A percentile compares a stretch with the other conserved stretches of the same genome.
Conservation (phyloP, 2,888 invertebrate species). For the Sturmia bella region DNA sequence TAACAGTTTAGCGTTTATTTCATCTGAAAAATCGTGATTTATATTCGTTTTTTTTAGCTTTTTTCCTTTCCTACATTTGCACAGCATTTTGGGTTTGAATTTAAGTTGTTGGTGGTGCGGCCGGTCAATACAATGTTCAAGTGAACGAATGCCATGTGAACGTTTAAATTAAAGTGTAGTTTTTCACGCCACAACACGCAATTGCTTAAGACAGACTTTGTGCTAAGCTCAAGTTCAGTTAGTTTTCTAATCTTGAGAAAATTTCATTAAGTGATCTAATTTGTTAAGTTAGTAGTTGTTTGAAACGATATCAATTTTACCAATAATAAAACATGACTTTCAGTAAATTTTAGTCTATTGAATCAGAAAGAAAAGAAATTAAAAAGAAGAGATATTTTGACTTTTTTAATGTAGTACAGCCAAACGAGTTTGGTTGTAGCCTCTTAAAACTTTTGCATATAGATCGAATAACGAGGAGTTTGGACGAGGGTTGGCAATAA, state of each 20-base stretch:
- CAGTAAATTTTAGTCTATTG: conserved; percentile 13
- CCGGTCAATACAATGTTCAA: conserved; percentile 59
- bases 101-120: conserved; percentile 27
- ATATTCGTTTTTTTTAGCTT: conserved; percentile 39
- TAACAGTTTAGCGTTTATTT: conserved; percentile 69
- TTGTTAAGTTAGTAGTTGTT: conserved; percentile 49
- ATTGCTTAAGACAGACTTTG: conserved; percentile 38
- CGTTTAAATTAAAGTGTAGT: conserved; percentile 68
- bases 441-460: too few species aligned
- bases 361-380: neutral
- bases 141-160: conserved; percentile 63
- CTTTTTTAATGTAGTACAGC: too few species aligned
- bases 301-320: conserved; percentile 27
- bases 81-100: conserved; percentile 18
- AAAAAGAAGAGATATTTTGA: too few species aligned
- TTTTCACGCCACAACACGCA: conserved; percentile 70
- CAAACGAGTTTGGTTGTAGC: too few species aligned
- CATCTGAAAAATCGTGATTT: conserved; percentile 71
- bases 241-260: conserved; percentile 65
- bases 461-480: too few species aligned
- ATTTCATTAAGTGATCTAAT: conserved; percentile 69
- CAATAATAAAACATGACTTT: conserved; percentile 29
- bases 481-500: too few species aligned
- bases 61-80: conserved; percentile 4
- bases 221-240: conserved; percentile 53